These are phyloP conservation scores for Drosophila obscura DNA, from an alignment of 1,140 invertebrate genomes.

Conservation along the genomic window DNA sequence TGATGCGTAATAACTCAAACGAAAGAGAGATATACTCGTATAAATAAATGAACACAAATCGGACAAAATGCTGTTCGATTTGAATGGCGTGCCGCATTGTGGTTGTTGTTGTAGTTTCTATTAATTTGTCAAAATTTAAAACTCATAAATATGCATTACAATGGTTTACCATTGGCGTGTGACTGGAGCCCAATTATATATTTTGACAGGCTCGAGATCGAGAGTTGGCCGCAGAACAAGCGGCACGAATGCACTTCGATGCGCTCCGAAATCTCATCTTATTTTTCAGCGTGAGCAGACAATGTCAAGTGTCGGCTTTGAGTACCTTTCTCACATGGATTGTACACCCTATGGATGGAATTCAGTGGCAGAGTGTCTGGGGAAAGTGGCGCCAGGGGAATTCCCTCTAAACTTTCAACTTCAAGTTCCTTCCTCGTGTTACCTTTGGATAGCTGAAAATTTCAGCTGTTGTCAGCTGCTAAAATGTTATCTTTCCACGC, in stretches of 20 bases:
- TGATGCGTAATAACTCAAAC: conserved; percentile 43
- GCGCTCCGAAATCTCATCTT: conserved; percentile 26
- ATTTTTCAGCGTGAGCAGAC: background rate
- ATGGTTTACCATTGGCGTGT: conserved; percentile 24
- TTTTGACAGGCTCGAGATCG: conserved; percentile 62
- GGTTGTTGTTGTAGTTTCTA: conserved; percentile 51
- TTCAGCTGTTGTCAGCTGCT: conserved; percentile 14
- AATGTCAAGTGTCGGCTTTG: conserved; percentile 31
- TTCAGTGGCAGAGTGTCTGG: conserved; percentile 12
- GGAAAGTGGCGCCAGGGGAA: conserved; percentile 21
- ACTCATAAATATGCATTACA: conserved; percentile 71
- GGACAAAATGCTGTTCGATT: conserved; percentile 57
- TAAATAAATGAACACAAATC: conserved; percentile 23
- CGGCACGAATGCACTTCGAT: conserved; percentile 66
- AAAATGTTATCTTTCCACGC: conserved; percentile 35
- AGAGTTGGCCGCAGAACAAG: conserved; percentile 46
- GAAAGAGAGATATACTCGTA: background rate
- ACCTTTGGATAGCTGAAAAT: background rate
- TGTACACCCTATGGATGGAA: background rate
- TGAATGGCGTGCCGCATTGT: conserved; percentile 58
- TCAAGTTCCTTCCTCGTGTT: conserved; percentile 4
- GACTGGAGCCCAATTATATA: conserved; percentile 50
- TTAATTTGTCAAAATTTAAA: conserved; percentile 75
- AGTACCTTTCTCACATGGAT: background rate
- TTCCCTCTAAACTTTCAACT: no score